phyloP scores from a whole-genome alignment of 2,888 invertebrate species.

The Andrena marginata region DNA sequence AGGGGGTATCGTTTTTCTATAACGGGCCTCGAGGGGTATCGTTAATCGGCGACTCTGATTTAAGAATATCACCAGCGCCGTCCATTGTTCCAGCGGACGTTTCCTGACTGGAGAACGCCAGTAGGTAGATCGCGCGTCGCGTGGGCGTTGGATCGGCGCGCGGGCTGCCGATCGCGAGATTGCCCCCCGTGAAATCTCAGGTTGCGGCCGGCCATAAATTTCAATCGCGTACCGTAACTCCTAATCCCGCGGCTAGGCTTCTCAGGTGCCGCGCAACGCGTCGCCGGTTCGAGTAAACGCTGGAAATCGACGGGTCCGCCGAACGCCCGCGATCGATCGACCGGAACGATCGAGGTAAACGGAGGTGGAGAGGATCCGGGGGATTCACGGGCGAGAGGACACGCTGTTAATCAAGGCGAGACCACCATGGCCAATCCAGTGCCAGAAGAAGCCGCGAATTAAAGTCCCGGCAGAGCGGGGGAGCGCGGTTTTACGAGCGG shows the following conservation, averaged over 20 bases:
- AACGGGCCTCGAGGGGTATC: slow-evolving; percentile 41
- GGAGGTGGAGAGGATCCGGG: slow-evolving; percentile 37
- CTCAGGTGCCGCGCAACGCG: slow-evolving; percentile 14
- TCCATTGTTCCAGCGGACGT: slow-evolving; percentile 60
- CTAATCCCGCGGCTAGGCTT: slow-evolving; percentile 11
- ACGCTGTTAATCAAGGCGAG: slow-evolving; percentile 73
- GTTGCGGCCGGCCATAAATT: slow-evolving; percentile 41
- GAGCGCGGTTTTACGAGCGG: slow-evolving; percentile 72
- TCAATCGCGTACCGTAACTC: slow-evolving; percentile 41
- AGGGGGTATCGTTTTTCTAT: slow-evolving; percentile 42
- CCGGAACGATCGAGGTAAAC: slow-evolving; percentile 10
- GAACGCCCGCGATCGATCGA: not conserved
- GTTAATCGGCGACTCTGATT: slow-evolving; percentile 53
- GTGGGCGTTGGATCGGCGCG: slow-evolving; percentile 59
- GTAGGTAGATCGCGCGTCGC: slow-evolving; percentile 25
- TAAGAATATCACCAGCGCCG: slow-evolving; percentile 52
- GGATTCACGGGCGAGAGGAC: slow-evolving; percentile 67
- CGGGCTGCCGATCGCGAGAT: slow-evolving; percentile 49
- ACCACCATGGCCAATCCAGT: slow-evolving; percentile 63
- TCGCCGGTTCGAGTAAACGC: too few relatives aligned
- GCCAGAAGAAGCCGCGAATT: slow-evolving; percentile 69
- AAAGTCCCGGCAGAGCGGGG: slow-evolving; percentile 62
- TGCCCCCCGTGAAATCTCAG: slow-evolving; percentile 30
- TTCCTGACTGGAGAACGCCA: slow-evolving; percentile 56
- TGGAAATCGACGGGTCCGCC: not conserved